Evolutionary conservation across 2,888 invertebrate genomes (phyloP), one percentile per base, ranked within the genome.

Genomic region (Petrolisthes manimaculis): DNA sequence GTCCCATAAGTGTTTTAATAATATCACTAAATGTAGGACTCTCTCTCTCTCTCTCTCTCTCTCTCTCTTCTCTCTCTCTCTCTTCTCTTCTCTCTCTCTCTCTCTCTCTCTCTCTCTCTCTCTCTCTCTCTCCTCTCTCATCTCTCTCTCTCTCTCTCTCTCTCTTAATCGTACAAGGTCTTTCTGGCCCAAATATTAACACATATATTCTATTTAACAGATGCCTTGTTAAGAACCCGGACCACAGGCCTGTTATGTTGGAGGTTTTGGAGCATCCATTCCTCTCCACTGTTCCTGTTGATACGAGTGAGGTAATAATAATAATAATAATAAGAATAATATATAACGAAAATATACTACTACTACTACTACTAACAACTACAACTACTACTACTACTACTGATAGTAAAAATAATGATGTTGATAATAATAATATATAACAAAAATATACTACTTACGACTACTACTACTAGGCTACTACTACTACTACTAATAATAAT

Each of bases 261-360:
- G 97, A 97, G 93, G 94, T 97, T 89, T 94, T 96, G 90, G 96
- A 97, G 91, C 97, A 97, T 94, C 97, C 97, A 0, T 97, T 97
- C 92, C 93, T 97, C 90, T 95, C 95, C 78, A 95, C 95, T 90
- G 94, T 97, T 18, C 96, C 97, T 1, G 96, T 96, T 92, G 96
- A 96, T 92, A 96, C 71, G 3, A 67, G 54, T 5, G 80, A 84
- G 80, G 86, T 97, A 91, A 37, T 37, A 37, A 37, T 37, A 37
- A 37, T 37, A 37, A 37, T 37, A 37, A 37, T 37, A 37, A 37
- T 94, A 95, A 14, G 95, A 95, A 91, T n/a, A 21, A 12, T 75
- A 12, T 21, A n/a, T 24, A 24, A 18, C 3, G n/a, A 75, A 67
- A 67, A 67, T 18, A 67, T 18, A n/a, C 21, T 21, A 21, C 21